Base-by-base conservation (phyloP, 2,888 invertebrate species). In the Zeuzera pyrina region DNA sequence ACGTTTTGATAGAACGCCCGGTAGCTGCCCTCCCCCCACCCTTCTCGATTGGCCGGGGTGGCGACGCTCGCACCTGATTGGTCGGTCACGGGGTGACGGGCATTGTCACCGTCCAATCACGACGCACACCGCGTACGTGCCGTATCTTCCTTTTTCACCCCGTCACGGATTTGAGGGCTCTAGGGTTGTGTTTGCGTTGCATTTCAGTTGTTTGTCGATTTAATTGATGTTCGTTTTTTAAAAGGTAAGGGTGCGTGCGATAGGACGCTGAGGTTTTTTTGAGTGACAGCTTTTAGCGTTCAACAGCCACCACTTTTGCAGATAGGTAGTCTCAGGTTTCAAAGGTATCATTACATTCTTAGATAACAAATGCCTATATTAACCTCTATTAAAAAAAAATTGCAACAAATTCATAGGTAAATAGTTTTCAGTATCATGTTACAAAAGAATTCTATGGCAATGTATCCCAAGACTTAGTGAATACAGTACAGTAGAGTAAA, bases 171-270 rank as follows among this genome's bases (percentile, higher is more conserved):
- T 64, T 57, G 56, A 68, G 67, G 66, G 67, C 64, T 56, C 64
- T 62, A 64, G 60, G 66, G 66, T 63, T 65, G 45, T 78, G 81
- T 81, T 81, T 79, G 68, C 73, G 63, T 47, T 68, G 79, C 79
- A 63, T 74, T 78, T 73, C 66, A 57, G 47, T 65, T 81, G 79
- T 81, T 81, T 81, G 79, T 66, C 64, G 54, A 63, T 59, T 66
- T 73, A 73, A 73, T 73, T 70, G 72, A 71, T 72, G 68, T 62
- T 61, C 31, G 29, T 32, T 34, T 68, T 67, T 63, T 63, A 52
- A 57, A 60, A 47, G 43, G 57, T 43, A 38, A 33, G 41, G 46
- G 47, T 43, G 47, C 45, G 31, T 19, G 19, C 24, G 23, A 25
- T 19, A 25, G 31, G 25, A 5, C 19, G 24, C 25, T 26, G 16